phyloP scores from a whole-genome alignment of 2,888 invertebrate species.

The Phyllotreta cruciferae region DNA sequence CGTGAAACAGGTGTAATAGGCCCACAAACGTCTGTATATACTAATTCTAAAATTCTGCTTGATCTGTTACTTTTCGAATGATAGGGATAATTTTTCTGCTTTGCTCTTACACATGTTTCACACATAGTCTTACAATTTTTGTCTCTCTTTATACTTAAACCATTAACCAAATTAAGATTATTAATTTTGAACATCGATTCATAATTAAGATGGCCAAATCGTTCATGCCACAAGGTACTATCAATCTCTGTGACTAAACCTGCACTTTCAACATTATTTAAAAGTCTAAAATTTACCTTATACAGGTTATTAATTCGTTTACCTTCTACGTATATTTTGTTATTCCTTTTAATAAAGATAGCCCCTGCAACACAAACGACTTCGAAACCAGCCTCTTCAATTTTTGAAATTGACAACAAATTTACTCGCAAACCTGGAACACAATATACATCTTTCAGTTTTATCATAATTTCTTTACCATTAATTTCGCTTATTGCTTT shows the following conservation, averaged over 20 bases:
- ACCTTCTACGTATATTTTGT: not conserved
- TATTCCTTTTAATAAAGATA: too few species aligned
- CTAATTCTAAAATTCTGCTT: constrained; percentile 4
- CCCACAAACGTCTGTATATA: not conserved
- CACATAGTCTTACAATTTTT: too few species aligned
- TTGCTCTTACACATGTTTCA: constrained; percentile 15
- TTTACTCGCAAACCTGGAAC: constrained; percentile 4
- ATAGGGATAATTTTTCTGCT: constrained; percentile 31
- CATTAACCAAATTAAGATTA: not conserved
- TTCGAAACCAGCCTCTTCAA: not conserved
- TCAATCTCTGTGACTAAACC: too few species aligned
- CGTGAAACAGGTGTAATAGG: not conserved
- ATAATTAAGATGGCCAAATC: too few species aligned
- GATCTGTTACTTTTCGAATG: constrained; percentile 22
- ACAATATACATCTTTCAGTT: not conserved
- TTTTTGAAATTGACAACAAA: not conserved
- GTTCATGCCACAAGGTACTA: not conserved
- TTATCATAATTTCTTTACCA: not conserved
- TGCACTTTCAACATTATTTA: too few species aligned
- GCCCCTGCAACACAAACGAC: not conserved
- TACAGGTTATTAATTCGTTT: not conserved
- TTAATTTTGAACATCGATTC: too few species aligned
- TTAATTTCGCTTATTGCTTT: not conserved
- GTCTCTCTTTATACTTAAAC: not conserved
- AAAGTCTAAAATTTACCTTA: constrained; percentile 2